Conservation (phyloP, 1,140 invertebrate genomes). For the Apis cerana region DNA sequence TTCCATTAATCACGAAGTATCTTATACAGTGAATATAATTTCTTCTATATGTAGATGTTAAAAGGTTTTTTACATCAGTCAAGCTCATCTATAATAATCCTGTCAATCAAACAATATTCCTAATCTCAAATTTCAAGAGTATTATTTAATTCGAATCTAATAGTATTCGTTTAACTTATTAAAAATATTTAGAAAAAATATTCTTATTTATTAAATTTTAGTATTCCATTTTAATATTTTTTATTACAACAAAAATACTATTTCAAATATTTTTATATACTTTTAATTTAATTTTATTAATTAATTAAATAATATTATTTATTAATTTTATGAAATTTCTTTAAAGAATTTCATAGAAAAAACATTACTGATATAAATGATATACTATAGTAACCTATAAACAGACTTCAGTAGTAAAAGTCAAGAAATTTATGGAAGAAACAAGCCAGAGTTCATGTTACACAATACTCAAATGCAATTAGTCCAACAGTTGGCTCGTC, state of each 20-base stretch:
- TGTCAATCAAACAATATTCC: neutral
- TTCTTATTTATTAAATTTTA: no score
- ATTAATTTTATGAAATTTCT: no score
- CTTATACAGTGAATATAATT: neutral
- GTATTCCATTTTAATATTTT: neutral
- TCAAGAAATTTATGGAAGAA: neutral
- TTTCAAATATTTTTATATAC: neutral
- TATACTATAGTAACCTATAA: neutral
- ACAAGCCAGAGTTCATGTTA: neutral
- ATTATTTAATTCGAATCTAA: neutral
- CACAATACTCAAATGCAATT: constrained; percentile 6
- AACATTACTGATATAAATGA: no score
- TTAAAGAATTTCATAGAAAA: no score
- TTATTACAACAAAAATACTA: neutral
- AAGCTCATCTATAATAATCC: neutral
- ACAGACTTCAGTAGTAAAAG: neutral
- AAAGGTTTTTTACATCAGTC: neutral
- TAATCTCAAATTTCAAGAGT: neutral
- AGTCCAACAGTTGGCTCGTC: neutral
- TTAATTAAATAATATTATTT: neutral
- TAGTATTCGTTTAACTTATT: neutral
- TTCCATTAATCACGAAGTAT: neutral
- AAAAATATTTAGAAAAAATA: neutral
- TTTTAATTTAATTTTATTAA: no score
- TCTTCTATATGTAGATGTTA: neutral